phyloP scores from a whole-genome alignment of 2,888 invertebrate species.

The Tipula confusa region DNA sequence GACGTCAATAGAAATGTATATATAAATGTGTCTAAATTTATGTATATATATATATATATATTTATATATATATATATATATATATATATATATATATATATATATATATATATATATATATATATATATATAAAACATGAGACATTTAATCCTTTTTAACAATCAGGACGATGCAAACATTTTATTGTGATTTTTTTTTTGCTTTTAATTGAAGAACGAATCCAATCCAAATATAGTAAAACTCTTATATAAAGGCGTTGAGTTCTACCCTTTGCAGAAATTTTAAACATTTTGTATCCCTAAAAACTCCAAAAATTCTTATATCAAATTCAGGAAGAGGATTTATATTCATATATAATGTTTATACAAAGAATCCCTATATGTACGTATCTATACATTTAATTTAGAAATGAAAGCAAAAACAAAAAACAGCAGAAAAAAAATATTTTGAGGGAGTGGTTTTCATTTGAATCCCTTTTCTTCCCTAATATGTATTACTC shows the following conservation, averaged over 20 bases:
- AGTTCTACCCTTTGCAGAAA: not conserved
- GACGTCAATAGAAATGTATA: not conserved
- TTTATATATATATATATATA: no score
- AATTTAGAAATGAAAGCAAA: not conserved
- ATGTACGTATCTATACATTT: not conserved
- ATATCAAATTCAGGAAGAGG: not conserved
- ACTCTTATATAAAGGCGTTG: not conserved
- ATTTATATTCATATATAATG: no score
- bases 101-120: no score
- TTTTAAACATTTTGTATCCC: not conserved
- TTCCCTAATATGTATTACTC: slow-evolving; percentile 7
- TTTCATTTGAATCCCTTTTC: not conserved
- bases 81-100: no score
- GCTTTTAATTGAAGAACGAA: slow-evolving; percentile 7
- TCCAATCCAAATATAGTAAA: not conserved
- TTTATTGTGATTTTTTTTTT: not conserved
- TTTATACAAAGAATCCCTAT: not conserved
- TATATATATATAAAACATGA: not conserved
- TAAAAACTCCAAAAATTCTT: not conserved
- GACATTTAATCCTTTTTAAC: slow-evolving; percentile 5
- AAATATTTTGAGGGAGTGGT: slow-evolving; percentile 6
- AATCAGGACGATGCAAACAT: not conserved
- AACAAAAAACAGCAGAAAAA: not conserved
- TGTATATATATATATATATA: no score
- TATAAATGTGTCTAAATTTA: no score